Percentiles rank a stretch among this genome's conserved stretches.
Conservation (phyloP, 2,797 vertebrate genomes). For the Dicrostonyx torquatus region DNA sequence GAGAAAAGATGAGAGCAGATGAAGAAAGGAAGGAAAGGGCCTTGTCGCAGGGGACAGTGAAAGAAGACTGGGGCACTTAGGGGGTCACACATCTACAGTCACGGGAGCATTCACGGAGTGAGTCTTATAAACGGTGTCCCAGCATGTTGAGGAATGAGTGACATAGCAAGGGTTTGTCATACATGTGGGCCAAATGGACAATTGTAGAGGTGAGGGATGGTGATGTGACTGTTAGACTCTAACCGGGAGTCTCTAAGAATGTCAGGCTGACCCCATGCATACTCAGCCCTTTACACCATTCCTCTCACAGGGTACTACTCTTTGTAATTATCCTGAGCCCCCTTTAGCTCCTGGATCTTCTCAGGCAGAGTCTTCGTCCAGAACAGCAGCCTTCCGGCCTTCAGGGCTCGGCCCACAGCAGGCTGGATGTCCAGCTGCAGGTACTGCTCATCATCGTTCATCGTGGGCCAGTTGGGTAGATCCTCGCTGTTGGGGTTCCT, state of each 20-base stretch:
- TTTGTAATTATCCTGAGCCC: neutral
- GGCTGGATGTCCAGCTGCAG: slow-evolving; percentile 87
- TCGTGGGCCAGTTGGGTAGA: slow-evolving; percentile 87
- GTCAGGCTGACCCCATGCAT: neutral
- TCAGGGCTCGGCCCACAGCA: slow-evolving; percentile 84
- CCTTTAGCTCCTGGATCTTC: slow-evolving; percentile 71
- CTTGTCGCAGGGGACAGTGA: neutral
- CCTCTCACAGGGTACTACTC: neutral
- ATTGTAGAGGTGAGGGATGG: neutral
- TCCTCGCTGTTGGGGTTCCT: slow-evolving; percentile 89
- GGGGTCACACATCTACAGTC: neutral
- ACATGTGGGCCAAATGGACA: neutral
- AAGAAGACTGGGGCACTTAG: neutral
- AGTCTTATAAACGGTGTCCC: neutral
- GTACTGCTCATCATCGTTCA: slow-evolving; percentile 86
- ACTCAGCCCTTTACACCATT: neutral
- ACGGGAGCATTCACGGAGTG: neutral
- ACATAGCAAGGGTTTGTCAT: neutral
- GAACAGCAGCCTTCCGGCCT: slow-evolving; percentile 86
- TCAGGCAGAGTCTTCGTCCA: slow-evolving; percentile 83
- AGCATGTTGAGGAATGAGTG: neutral
- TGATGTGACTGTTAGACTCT: neutral
- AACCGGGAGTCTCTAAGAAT: neutral
- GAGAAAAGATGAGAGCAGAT: neutral
- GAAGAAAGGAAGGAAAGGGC: neutral